phyloP scores from a whole-genome alignment of 2,113 vertebrate genomes.

The Nipponia nippon region DNA sequence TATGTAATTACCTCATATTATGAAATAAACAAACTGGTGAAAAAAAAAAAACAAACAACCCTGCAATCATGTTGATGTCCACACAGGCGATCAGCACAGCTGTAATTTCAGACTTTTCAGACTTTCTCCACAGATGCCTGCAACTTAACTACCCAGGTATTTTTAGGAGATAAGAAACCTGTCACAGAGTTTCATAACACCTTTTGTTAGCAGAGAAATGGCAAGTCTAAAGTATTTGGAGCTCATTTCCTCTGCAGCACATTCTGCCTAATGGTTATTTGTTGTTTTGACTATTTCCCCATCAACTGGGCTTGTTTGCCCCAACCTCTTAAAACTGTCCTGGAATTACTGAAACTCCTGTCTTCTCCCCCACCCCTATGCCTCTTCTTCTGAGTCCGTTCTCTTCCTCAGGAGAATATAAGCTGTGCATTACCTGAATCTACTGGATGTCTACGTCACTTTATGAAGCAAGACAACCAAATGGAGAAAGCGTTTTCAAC shows the following conservation, averaged over 20 bases:
- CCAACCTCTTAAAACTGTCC: background rate
- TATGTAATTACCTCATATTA: background rate
- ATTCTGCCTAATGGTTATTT: background rate
- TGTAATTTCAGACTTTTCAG: background rate
- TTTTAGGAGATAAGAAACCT: background rate
- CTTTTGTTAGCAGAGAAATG: background rate
- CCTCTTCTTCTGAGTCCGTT: background rate
- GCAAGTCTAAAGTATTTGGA: background rate
- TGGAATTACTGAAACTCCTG: background rate
- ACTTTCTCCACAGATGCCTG: background rate
- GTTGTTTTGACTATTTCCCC: background rate
- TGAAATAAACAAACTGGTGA: background rate
- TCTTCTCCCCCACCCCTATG: background rate
- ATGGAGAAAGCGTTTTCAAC: background rate
- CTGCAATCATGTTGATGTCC: background rate
- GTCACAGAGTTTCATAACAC: background rate
- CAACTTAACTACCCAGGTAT: background rate
- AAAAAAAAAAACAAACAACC: background rate
- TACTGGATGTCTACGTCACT: background rate
- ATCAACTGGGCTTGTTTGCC: background rate
- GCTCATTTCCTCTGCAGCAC: background rate
- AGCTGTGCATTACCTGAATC: background rate
- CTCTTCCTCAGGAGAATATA: background rate
- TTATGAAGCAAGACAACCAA: slow-evolving; percentile 28
- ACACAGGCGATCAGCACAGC: background rate